Conservation (phyloP, 2,888 invertebrate genomes). For the Apotomis capreana region DNA sequence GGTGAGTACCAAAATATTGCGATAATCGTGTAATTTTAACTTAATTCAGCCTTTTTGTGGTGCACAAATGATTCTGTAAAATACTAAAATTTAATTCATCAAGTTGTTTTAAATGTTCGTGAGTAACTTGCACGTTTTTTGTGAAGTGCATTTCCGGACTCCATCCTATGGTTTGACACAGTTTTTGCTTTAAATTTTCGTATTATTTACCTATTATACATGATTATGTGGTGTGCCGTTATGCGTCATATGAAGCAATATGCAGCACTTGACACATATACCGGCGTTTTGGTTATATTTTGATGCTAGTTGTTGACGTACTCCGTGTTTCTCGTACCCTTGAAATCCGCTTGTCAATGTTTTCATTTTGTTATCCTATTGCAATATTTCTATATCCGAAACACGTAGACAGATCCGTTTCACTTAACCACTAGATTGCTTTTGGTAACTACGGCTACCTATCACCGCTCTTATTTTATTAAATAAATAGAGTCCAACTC, state of each 20-base stretch:
- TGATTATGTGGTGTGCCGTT: constrained; percentile 31
- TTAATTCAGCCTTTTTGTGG: constrained; percentile 55
- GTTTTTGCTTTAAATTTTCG: constrained; percentile 33
- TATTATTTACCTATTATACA: constrained; percentile 38
- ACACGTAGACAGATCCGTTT: constrained; percentile 24
- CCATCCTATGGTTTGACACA: constrained; percentile 36
- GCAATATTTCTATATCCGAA: constrained; percentile 27
- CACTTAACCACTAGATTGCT: too few species aligned
- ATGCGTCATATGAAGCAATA: constrained; percentile 34
- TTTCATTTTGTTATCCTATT: constrained; percentile 26
- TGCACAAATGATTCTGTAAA: constrained; percentile 37
- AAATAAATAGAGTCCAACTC: too few species aligned
- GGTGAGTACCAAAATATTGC: constrained; percentile 85
- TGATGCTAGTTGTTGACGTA: constrained; percentile 49
- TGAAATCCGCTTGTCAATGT: constrained; percentile 51
- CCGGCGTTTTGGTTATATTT: constrained; percentile 76
- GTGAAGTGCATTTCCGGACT: constrained; percentile 35
- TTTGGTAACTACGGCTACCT: too few species aligned
- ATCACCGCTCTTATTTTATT: too few species aligned
- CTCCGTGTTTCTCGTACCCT: constrained; percentile 64
- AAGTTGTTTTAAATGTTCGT: constrained; percentile 26
- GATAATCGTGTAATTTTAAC: constrained; percentile 67
- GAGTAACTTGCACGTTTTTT: constrained; percentile 28
- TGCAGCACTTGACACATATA: constrained; percentile 46
- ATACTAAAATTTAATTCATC: constrained; percentile 11